phyloP scores from a whole-genome alignment of 2,113 vertebrate species.

The Nestor notabilis region DNA sequence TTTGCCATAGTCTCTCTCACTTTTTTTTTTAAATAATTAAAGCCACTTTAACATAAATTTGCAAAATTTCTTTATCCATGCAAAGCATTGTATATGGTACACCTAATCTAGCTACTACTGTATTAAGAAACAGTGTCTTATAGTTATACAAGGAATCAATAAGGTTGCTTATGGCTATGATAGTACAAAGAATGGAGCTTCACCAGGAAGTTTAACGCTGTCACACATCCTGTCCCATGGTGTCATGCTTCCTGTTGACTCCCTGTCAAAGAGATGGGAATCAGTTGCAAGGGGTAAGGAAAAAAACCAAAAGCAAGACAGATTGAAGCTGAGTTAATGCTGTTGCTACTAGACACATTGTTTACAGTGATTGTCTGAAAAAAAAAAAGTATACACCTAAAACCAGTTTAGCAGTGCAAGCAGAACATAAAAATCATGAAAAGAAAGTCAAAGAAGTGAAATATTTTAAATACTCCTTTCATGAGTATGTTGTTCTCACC shows the following conservation, averaged over 20 bases:
- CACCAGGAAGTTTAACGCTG: constrained; percentile 19
- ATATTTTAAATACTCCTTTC: neutral
- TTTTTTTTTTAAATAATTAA: neutral
- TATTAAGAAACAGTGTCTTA: neutral
- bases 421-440: neutral
- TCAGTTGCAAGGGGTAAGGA: neutral
- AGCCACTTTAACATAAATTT: neutral
- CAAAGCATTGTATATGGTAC: neutral
- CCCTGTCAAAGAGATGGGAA: neutral
- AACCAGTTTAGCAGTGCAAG: neutral
- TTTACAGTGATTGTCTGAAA: neutral
- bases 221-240: constrained; percentile 17
- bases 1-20: neutral
- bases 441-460: neutral
- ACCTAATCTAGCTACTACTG: neutral
- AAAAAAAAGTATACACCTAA: neutral
- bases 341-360: neutral
- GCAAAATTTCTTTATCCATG: neutral
- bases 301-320: neutral
- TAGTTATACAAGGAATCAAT: neutral
- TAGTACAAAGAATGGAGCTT: neutral
- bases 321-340: neutral
- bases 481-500: neutral
- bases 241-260: constrained; percentile 63
- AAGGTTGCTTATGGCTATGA: neutral